Evolutionary conservation across 2,888 invertebrate species (phyloP).

Genomic region (Orthosia gothica): DNA sequence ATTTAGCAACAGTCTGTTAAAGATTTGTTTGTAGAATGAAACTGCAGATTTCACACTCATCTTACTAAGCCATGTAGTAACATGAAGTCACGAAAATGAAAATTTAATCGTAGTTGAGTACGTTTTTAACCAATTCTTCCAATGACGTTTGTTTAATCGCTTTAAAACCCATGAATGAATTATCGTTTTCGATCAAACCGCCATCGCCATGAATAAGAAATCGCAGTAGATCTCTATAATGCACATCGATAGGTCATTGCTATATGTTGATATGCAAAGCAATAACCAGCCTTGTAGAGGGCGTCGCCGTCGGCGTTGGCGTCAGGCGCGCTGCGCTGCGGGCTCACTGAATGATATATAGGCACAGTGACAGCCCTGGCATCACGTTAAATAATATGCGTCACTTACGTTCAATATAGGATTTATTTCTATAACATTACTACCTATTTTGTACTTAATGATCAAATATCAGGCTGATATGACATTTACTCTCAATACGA

Average conservation of each 20-base stretch:
- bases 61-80: not conserved
- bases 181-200: slow-evolving; percentile 15
- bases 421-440: too few relatives aligned
- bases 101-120: not conserved
- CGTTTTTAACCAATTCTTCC: not conserved
- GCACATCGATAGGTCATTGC: slow-evolving; percentile 20
- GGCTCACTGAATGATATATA: slow-evolving; percentile 1
- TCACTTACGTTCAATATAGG: too few relatives aligned
- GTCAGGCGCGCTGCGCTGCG: too few relatives aligned
- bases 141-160: not conserved
- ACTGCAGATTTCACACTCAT: not conserved
- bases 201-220: not conserved
- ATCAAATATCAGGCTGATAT: too few relatives aligned
- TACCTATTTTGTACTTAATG: too few relatives aligned
- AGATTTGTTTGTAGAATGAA: slow-evolving; percentile 4
- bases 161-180: not conserved
- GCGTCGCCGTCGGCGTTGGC: not conserved
- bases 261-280: slow-evolving; percentile 24
- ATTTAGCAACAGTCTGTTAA: slow-evolving; percentile 1
- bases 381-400: too few relatives aligned
- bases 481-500: too few relatives aligned
- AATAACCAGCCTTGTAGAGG: slow-evolving; percentile 6
- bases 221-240: not conserved
- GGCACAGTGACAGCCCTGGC: too few relatives aligned
- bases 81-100: not conserved